phyloP scores from a whole-genome alignment of 2,888 invertebrate genomes.

The Napeogenes inachia region DNA sequence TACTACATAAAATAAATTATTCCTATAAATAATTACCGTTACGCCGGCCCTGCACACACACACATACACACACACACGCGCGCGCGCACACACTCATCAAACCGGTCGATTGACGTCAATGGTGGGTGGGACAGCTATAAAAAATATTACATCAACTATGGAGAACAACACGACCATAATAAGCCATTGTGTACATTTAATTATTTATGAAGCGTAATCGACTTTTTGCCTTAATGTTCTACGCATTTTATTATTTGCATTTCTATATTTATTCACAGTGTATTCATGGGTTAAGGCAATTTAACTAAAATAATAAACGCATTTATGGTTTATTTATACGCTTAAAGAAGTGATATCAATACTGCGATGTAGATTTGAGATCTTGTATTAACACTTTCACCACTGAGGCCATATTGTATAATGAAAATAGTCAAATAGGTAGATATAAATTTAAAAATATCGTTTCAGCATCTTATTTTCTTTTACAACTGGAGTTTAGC shows the following conservation, averaged over 20 bases:
- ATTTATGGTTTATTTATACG: too few species aligned
- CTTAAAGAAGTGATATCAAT: too few species aligned
- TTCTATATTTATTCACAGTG: not conserved
- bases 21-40: constrained; percentile 14
- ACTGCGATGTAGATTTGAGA: too few species aligned
- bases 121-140: constrained; percentile 58
- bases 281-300: too few species aligned
- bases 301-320: too few species aligned
- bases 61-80: constrained; percentile 42
- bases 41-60: constrained; percentile 37
- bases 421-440: too few species aligned
- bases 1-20: not conserved
- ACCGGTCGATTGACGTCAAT: constrained; percentile 74
- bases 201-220: constrained; percentile 32
- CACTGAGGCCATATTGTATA: too few species aligned
- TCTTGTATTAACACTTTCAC: too few species aligned
- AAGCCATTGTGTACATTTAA: constrained; percentile 56
- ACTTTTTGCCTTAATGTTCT: constrained; percentile 24
- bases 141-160: constrained; percentile 71
- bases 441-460: too few species aligned
- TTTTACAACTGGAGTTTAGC: too few species aligned
- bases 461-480: too few species aligned
- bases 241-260: not conserved
- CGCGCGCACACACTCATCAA: constrained; percentile 38
- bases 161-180: constrained; percentile 39